Percentiles rank a stretch among this genome's conserved stretches.
Conservation (phyloP, 2,797 vertebrate species). For the Tiaroga cobitis region DNA sequence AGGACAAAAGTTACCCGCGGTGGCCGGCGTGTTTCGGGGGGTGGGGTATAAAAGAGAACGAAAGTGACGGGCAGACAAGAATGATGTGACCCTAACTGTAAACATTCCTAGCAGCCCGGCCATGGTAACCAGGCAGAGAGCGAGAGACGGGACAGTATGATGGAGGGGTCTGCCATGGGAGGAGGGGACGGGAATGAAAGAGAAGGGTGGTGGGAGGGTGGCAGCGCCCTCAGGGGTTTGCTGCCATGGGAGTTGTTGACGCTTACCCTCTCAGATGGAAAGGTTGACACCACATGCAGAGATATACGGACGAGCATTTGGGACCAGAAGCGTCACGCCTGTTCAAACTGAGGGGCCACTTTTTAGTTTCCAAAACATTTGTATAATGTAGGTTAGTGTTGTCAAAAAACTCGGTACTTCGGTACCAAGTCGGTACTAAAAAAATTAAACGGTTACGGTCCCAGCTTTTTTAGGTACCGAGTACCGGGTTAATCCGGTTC, state of each 20-base stretch:
- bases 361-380: not conserved
- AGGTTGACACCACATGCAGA: conserved; percentile 55
- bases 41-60: conserved; percentile 39
- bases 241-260: conserved; percentile 69
- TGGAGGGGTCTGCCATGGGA: conserved; percentile 12
- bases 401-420: too few species aligned
- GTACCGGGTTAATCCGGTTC: too few species aligned
- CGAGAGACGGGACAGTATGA: conserved; percentile 34
- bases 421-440: too few species aligned
- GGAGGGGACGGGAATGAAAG: conserved; percentile 13
- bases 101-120: conserved; percentile 77
- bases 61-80: conserved; percentile 40
- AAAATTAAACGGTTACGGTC: too few species aligned
- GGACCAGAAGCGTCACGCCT: not conserved
- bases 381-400: not conserved
- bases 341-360: not conserved
- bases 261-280: conserved; percentile 67
- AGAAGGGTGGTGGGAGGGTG: conserved; percentile 63
- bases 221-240: conserved; percentile 50
- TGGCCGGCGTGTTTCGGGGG: conserved; percentile 33
- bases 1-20: conserved; percentile 61
- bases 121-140: conserved; percentile 40
- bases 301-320: not conserved
- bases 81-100: conserved; percentile 78
- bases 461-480: too few species aligned